Conservation (phyloP, 2,888 invertebrate species). For the Leptinotarsa juncta region DNA sequence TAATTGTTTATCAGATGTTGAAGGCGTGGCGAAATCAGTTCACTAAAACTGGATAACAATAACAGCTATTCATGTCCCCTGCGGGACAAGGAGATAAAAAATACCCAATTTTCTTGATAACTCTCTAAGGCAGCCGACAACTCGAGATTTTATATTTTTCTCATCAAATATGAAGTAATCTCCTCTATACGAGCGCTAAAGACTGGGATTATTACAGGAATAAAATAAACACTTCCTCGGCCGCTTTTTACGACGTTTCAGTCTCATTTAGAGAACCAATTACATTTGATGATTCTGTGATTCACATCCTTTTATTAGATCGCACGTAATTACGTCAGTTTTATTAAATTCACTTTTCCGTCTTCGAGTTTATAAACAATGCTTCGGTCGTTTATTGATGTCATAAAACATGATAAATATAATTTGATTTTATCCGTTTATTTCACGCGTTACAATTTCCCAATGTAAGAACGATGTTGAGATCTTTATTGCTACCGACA, state of each 20-base stretch:
- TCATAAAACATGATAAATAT: conserved; percentile 58
- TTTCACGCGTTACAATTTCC: conserved; percentile 47
- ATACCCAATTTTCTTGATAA: not conserved
- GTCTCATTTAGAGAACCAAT: conserved; percentile 61
- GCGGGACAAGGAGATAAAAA: not conserved
- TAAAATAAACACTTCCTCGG: conserved; percentile 63
- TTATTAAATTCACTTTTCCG: conserved; percentile 44
- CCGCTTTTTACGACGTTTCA: conserved; percentile 56
- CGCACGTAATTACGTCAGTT: conserved; percentile 43
- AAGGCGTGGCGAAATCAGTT: too few species aligned
- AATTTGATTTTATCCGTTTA: conserved; percentile 62
- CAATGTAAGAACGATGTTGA: conserved; percentile 21
- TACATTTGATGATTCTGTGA: conserved; percentile 65
- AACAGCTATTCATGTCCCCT: too few species aligned
- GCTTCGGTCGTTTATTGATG: conserved; percentile 42
- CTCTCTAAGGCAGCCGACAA: not conserved
- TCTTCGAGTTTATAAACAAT: conserved; percentile 36
- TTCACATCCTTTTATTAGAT: conserved; percentile 58
- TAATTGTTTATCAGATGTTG: too few species aligned
- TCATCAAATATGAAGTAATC: conserved; percentile 31
- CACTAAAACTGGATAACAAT: too few species aligned
- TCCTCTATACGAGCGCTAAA: conserved; percentile 25
- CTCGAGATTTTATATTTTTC: conserved; percentile 22
- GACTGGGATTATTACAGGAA: conserved; percentile 57
- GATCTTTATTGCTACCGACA: conserved; percentile 22